Conservation (phyloP, 2,888 invertebrate genomes). For the Crocallis elinguaria region DNA sequence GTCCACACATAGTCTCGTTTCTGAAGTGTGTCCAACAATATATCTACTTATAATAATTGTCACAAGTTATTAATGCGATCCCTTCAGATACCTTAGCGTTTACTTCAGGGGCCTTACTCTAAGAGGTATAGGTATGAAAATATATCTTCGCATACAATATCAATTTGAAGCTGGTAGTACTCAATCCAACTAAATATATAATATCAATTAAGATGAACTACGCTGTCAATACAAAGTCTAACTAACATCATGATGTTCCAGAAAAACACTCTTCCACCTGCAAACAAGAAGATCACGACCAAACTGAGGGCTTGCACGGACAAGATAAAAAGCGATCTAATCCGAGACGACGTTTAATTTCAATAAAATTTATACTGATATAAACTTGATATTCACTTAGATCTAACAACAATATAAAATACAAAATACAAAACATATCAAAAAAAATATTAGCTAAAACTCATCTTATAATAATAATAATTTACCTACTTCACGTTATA, state of each 20-base stretch:
- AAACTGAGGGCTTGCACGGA: conserved; percentile 61
- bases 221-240: too few species aligned
- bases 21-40: too few species aligned
- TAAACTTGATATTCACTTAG: conserved; percentile 51
- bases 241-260: conserved; percentile 42
- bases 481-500: conserved; percentile 21
- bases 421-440: conserved; percentile 54
- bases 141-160: too few species aligned
- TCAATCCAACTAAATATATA: too few species aligned
- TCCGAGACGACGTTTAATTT: conserved; percentile 69
- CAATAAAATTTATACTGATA: conserved; percentile 56
- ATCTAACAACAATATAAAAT: conserved; percentile 60
- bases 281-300: conserved; percentile 60
- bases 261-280: conserved; percentile 63
- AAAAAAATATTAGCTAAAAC: conserved; percentile 55
- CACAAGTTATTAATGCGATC: too few species aligned
- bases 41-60: too few species aligned
- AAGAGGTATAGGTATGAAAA: too few species aligned
- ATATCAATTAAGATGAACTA: too few species aligned
- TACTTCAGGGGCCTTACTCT: too few species aligned
- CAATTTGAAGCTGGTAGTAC: too few species aligned
- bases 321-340: conserved; percentile 62
- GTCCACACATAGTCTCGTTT: too few species aligned
- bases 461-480: conserved; percentile 37
- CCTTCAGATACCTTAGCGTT: too few species aligned